Evolutionary conservation across 2,113 vertebrate genomes (phyloP), one percentile per base, ranked within the genome.

Genomic region (Elachura formosa): DNA sequence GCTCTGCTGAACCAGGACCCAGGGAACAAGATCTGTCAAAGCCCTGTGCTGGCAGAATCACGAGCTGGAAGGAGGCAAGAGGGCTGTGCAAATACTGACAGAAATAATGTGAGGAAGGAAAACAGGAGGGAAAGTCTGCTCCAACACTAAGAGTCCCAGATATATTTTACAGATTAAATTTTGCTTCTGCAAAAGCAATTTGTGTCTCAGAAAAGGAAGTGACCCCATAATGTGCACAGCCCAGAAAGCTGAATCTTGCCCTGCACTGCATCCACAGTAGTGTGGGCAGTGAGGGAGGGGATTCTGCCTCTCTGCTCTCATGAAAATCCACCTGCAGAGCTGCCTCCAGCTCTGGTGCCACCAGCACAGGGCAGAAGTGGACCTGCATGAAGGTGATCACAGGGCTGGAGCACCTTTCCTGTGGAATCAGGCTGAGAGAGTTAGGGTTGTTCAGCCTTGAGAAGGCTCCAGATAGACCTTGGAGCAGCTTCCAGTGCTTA

Each of bases 21-120:
- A 0, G 55, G 54, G 59, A 91, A 17, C 12, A 59, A 19, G 22
- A 15, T 22, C 55, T 10, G 4, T 17, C 56, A 59, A 34, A 87
- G 12, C 2, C 11, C 28, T 31, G 4, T 8, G 34, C 38, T 0
- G 2, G 73, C 36, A 55, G 48, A 0, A 0, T 12, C 41, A 72
- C 2, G 6, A 25, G 33, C 43, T 75, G 51, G 18, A 74, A 78
- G 12, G 43, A 74, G 79, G 34, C 14, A 43, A 64, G 24, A n/a
- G 6, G 4, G 7, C 24, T 84, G 24, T 62, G 61, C 18, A 72
- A 87, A n/a, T 9, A 85, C 14, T 34, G 43, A 0, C 1, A 33
- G 34, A 63, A 74, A 51, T 24, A 54, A 66, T 9, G 5, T 1
- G 1, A 10, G 33, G 55, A 54, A 73, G 54, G 34, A 69, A 62